Conservation (phyloP, 2,888 invertebrate genomes). For the Periphyllus acericola region DNA sequence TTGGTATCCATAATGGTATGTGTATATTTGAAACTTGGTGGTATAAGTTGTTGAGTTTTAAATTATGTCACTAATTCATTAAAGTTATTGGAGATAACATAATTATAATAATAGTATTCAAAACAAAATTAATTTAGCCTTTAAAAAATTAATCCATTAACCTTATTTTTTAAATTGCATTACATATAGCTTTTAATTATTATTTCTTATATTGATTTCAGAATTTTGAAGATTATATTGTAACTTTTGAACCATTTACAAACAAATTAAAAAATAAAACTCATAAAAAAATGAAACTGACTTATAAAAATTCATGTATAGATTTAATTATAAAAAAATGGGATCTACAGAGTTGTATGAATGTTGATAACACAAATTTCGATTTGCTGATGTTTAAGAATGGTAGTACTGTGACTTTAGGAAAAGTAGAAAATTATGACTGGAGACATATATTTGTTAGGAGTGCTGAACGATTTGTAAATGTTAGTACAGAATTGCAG, state of each 20-base stretch:
- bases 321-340: slow-evolving; percentile 52
- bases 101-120: too few species aligned
- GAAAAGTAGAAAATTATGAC: slow-evolving; percentile 38
- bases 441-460: slow-evolving; percentile 48
- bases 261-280: not conserved
- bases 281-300: slow-evolving; percentile 48
- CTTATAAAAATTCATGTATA: not conserved
- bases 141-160: too few species aligned
- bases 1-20: too few species aligned
- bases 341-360: slow-evolving; percentile 6
- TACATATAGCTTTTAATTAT: too few species aligned
- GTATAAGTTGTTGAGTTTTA: too few species aligned
- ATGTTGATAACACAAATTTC: not conserved
- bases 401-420: slow-evolving; percentile 33
- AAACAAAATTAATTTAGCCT: too few species aligned
- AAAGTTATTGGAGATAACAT: too few species aligned
- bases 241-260: slow-evolving; percentile 15
- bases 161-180: too few species aligned
- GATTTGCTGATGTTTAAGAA: slow-evolving; percentile 32
- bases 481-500: slow-evolving; percentile 21
- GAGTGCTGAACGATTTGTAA: slow-evolving; percentile 32
- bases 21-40: too few species aligned
- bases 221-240: slow-evolving; percentile 36
- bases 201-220: not conserved
- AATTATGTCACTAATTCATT: too few species aligned